Evolutionary conservation across 2,888 invertebrate genomes (phyloP).

Genomic region (Apomyelois bistriatella): DNA sequence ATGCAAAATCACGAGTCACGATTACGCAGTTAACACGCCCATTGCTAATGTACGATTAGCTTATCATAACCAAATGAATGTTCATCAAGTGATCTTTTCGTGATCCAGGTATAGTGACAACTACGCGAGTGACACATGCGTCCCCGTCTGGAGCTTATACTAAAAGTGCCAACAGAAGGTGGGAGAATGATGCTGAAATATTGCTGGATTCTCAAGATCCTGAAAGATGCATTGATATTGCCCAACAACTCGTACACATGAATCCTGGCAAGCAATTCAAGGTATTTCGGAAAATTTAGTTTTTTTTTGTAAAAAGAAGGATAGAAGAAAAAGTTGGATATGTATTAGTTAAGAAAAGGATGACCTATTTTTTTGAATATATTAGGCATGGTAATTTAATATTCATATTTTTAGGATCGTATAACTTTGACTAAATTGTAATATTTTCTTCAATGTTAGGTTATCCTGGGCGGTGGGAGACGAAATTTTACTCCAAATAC

Average conservation of each 20-base stretch:
- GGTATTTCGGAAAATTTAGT: too few relatives aligned
- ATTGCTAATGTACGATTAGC: too few relatives aligned
- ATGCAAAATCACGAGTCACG: too few relatives aligned
- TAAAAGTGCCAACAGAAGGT: slow-evolving; percentile 82
- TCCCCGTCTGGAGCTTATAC: slow-evolving; percentile 86
- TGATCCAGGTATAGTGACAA: slow-evolving; percentile 82
- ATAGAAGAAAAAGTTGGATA: too few relatives aligned
- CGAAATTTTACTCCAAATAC: slow-evolving; percentile 79
- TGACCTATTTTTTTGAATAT: too few relatives aligned
- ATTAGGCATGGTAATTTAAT: too few relatives aligned
- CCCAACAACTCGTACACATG: slow-evolving; percentile 82
- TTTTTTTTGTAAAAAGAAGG: too few relatives aligned
- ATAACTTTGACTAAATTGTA: too few relatives aligned
- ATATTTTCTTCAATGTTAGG: slow-evolving; percentile 42
- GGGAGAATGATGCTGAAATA: slow-evolving; percentile 83
- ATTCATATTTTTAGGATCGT: too few relatives aligned
- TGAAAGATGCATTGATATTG: slow-evolving; percentile 83
- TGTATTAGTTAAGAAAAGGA: too few relatives aligned
- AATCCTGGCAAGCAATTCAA: slow-evolving; percentile 83
- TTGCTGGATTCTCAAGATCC: slow-evolving; percentile 55
- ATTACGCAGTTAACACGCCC: too few relatives aligned
- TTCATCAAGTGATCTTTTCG: neutral
- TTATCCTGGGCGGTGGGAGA: slow-evolving; percentile 87
- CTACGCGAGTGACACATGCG: slow-evolving; percentile 88
- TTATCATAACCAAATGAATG: neutral